phyloP scores from a whole-genome alignment of 37 sponge, comb jelly and placozoan species.

The Geodia barretti region DNA sequence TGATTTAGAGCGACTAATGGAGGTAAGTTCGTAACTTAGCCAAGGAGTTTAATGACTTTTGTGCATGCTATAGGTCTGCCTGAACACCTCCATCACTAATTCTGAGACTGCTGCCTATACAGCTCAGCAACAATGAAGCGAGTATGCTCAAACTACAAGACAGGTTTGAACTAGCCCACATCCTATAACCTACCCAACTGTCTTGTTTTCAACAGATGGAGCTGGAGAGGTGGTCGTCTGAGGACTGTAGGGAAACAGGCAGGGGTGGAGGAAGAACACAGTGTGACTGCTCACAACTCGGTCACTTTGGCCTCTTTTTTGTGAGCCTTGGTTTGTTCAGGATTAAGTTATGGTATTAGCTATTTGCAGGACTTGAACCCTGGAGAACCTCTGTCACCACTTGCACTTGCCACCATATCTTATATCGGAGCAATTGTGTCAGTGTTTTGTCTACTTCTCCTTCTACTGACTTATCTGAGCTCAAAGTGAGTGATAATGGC shows the following conservation, averaged over 20 bases:
- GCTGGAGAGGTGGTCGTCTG: slow-evolving; percentile 3
- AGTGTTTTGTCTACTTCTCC: slow-evolving; percentile 9
- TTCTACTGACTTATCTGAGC: slow-evolving; percentile 1
- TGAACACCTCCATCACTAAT: no score
- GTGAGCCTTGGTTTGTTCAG: slow-evolving; percentile 1
- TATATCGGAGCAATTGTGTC: slow-evolving; percentile 14
- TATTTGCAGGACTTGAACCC: slow-evolving; percentile 28
- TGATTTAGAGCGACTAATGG: neutral
- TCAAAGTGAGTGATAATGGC: neutral
- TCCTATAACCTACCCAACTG: no score
- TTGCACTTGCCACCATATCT: neutral
- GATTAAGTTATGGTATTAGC: neutral
- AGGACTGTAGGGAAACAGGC: slow-evolving; percentile 8
- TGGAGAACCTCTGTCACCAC: neutral
- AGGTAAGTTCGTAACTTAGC: neutral
- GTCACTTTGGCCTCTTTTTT: slow-evolving; percentile 33
- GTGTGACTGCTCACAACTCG: slow-evolving; percentile 21
- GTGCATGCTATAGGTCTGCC: no score
- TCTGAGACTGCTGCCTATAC: neutral
- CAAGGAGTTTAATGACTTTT: no score
- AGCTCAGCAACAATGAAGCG: neutral
- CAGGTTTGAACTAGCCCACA: neutral
- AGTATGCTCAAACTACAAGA: neutral
- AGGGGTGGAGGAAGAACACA: neutral
- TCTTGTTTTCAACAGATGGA: neutral